Base-by-base conservation (phyloP, 2,113 vertebrate genomes). In the Podocnemis expansa region DNA sequence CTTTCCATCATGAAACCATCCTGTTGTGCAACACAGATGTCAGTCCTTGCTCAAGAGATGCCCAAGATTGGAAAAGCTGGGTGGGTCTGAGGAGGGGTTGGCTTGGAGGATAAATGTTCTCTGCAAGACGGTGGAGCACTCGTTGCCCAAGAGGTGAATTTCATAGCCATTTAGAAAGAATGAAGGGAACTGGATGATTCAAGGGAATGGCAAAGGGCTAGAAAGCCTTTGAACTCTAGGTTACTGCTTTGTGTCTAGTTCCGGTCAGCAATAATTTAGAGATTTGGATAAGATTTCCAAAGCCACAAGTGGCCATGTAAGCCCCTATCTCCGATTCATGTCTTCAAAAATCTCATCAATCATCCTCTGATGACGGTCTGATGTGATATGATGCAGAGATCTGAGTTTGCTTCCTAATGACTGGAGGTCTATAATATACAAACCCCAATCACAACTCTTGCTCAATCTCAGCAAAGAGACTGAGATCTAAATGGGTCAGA, bases 381-480 rank as follows among this genome's bases (percentile, higher is more conserved):
- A 8, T 14, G 5, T 76, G 89, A 82, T 49, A 19, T 54, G 54
- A 67, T 45, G 82, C 87, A 84, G 43, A 88, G 38, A 52, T 34
- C 82, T 94, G 73, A 0, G 0, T 83, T 81, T 89, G 67, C 87
- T 89, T 94, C 58, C 90, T 87, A 80, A 13, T 82, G 80, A 88
- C 78, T 73, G 1, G 0, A 14, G 6, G 49, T 14, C 93, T 21
- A 0, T 29, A 73, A 82, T 84, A 22, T 22, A 70, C 17, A 38
- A 70, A 86, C 82, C 87, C 85, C 87, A 88, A 83, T 56, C 38
- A 90, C 58, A 95, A 91, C 91, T 92, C 51, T 45, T 85, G 84
- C 10, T 89, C n/a, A 45, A 63, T 41, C 85, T 91, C 95, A 89
- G 88, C 63, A 90, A 85, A 92, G 31, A 6, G 80, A 76, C 54